Conservation (phyloP, 2,888 invertebrate species). For the Alloplasta piceator region DNA sequence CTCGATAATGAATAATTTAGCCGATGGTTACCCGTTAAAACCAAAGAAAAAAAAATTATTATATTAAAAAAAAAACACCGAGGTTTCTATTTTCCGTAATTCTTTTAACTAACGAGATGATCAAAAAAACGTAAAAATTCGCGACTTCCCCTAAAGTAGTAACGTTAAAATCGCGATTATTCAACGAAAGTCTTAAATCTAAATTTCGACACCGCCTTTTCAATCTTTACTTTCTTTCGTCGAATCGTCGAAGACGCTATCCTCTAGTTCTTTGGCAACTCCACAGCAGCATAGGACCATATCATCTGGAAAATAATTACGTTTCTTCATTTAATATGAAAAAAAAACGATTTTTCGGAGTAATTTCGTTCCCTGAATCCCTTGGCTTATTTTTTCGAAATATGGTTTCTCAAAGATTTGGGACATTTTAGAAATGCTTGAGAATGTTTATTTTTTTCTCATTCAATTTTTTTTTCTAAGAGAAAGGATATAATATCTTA, state of each 20-base stretch:
- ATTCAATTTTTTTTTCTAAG: too few species aligned
- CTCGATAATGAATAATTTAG: conserved; percentile 31
- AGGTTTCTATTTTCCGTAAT: background rate
- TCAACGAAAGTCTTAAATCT: conserved; percentile 47
- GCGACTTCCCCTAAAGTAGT: conserved; percentile 46
- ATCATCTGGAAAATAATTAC: conserved; percentile 31
- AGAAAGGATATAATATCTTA: conserved; percentile 6
- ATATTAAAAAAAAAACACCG: conserved; percentile 15
- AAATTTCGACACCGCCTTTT: conserved; percentile 28
- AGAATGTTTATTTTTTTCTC: too few species aligned
- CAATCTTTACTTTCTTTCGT: conserved; percentile 39
- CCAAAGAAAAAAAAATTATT: background rate
- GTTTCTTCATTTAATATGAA: background rate
- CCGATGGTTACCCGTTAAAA: conserved; percentile 38
- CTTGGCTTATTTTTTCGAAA: too few species aligned
- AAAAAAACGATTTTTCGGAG: background rate
- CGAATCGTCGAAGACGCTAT: conserved; percentile 67
- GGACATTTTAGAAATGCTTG: too few species aligned
- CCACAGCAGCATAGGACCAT: conserved; percentile 72
- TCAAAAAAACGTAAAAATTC: conserved; percentile 34
- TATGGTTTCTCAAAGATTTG: too few species aligned
- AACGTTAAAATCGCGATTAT: conserved; percentile 44
- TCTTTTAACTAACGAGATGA: background rate
- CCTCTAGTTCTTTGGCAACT: conserved; percentile 80
- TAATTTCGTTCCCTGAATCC: background rate